Evolutionary conservation across 2,888 invertebrate species (phyloP), one percentile per base, ranked within the genome.

Genomic region (Hypsopygia costalis): DNA sequence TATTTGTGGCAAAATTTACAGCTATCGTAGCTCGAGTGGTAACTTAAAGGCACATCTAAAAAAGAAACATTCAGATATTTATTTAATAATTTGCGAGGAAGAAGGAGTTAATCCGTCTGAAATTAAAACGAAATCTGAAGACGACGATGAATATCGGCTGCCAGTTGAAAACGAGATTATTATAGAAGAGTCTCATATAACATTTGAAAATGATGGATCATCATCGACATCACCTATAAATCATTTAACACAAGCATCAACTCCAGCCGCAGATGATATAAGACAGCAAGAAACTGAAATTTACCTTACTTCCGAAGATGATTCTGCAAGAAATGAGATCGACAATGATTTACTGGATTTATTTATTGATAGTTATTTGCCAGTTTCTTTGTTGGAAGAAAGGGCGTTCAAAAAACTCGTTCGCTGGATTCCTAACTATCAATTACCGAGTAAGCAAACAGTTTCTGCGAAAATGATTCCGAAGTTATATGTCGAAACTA

Each of bases 361-460:
- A 35, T 47, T 45, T 36, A 40, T 49, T 10, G 37, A 44, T n/a
- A 41, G 46, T 6, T 52, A 40, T 36, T 50, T 51, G 3, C 50
- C 48, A 2, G 50, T 57, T 11, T 30, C 40, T 0, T 21, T 49
- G 10, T 47, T 52, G 0, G 48, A 57, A 40, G 49, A 57, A 35
- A 28, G 36, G 16, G 30, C 40, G 6, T 52, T 52, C 25, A 41
- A 46, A 39, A 51, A 46, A 21, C 43, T 51, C 21, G 31, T 28
- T 0, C 16, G 35, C 3, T 46, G 43, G 46, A 52, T 50, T 33
- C 52, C 55, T 21, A 51, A 52, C 0, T 53, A 55, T 33, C n/a
- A 37, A 8, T 37, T 46, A 8, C 52, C 53, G 1, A 32, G 43
- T 1, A 21, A 51, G 33, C 52, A 53, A 44, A 45, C 44, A 0